Conservation (phyloP, 2,113 vertebrate genomes). For the Solea solea region DNA sequence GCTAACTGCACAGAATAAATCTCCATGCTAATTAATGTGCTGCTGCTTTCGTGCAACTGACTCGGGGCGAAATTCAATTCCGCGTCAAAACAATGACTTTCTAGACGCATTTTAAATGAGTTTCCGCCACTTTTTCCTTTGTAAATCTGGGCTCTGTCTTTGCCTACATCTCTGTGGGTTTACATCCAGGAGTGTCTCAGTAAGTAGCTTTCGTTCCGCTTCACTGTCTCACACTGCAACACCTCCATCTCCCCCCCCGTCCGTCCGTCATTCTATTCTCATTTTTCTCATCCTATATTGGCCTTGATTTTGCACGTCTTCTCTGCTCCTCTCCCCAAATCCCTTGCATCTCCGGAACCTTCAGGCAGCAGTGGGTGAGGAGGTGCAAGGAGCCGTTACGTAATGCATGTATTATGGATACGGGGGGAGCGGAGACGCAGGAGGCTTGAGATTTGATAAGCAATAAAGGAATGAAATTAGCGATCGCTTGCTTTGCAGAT, state of each 20-base stretch:
- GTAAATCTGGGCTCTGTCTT: slow-evolving; percentile 7
- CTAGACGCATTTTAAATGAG: background rate
- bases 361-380: no score
- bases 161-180: slow-evolving; percentile 21
- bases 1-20: no score
- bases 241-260: slow-evolving; percentile 6
- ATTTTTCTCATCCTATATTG: slow-evolving; percentile 48
- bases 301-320: slow-evolving; percentile 52
- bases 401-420: slow-evolving; percentile 71
- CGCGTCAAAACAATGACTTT: background rate
- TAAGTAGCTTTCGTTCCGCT: slow-evolving; percentile 13
- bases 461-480: slow-evolving; percentile 40
- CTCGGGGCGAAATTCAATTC: background rate
- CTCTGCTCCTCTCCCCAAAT: slow-evolving; percentile 36
- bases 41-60: no score
- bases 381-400: slow-evolving; percentile 56
- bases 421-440: slow-evolving; percentile 22
- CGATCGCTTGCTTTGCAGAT: slow-evolving; percentile 48
- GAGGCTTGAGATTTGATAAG: slow-evolving; percentile 51
- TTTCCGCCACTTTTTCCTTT: slow-evolving; percentile 27
- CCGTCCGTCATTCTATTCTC: slow-evolving; percentile 19
- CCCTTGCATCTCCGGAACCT: background rate
- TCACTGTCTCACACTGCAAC: slow-evolving; percentile 17
- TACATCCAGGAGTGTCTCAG: slow-evolving; percentile 27
- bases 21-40: background rate